Evolutionary conservation across 2,888 invertebrate genomes (phyloP), one percentile per base, ranked within the genome.

Genomic region (Epsilonema sp.): DNA sequence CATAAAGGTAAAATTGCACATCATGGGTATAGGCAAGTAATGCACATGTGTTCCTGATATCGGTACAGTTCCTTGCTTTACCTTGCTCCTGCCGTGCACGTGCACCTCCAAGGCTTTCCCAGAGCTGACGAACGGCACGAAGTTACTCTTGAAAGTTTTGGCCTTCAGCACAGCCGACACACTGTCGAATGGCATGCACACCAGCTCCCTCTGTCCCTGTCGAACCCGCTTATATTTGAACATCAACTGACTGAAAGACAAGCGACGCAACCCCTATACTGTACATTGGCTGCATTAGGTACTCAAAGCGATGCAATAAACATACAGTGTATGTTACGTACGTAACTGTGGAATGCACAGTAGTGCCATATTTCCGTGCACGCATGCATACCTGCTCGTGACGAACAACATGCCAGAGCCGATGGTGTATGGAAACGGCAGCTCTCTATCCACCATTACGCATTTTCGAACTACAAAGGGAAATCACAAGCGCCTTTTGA

Each of bases 391-490:
- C 54, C 45, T 49, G 22, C 48, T 49, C 21, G 56, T 59, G 31
- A 60, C 45, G 41, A 56, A 55, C 19, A 58, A 49, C 2, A 52
- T 55, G 3, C 60, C 60, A 0, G 56, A 47, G 22, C 51, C 53
- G 44, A 56, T 51, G 19, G 53, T 54, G 49, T 53, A 53, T 22
- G 60, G 54, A 41, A 58, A 59, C 1, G 51, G 31, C 26, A 52
- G 51, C 23, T 55, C 55, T 26, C 54, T 54, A 49, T 60, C 59
- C 44, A 57, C 52, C 48, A 60, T 50, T 8, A 56, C 55, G 45
- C 60, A 60, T 21, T 55, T 54, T 5, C 58, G 52, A n/a, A n/a
- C n/a, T n/a, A n/a, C n/a, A n/a, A n/a, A n/a, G n/a, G n/a, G n/a
- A n/a, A n/a, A n/a, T n/a, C n/a, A n/a, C n/a, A n/a, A n/a, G n/a